Percentiles rank a stretch among this genome's conserved stretches.
Evolutionary conservation across 2,113 vertebrate species (phyloP).

Genomic region (Actenoides hombroni): DNA sequence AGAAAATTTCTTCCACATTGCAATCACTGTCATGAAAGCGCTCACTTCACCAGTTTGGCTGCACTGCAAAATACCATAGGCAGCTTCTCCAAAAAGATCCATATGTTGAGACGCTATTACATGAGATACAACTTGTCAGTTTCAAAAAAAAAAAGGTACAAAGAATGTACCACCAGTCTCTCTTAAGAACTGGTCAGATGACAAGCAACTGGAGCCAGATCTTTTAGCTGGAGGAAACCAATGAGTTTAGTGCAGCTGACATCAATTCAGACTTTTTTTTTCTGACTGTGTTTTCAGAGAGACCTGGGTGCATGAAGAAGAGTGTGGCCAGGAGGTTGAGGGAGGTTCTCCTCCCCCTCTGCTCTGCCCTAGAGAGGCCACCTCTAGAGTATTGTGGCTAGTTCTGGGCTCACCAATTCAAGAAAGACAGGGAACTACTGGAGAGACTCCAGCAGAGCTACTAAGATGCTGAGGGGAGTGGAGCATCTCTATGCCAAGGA

Average conservation of each 20-base stretch:
- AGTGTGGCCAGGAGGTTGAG: neutral
- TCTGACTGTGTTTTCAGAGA: neutral
- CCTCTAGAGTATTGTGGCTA: neutral
- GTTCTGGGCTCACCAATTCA: neutral
- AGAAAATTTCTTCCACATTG: constrained; percentile 59
- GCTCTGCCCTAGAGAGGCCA: neutral
- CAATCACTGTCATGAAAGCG: neutral
- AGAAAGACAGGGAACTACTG: neutral
- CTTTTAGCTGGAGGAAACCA: neutral
- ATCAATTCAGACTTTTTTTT: neutral
- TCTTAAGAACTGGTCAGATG: neutral
- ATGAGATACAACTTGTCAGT: neutral
- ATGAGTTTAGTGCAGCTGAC: neutral
- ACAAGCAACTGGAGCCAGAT: neutral
- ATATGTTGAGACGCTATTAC: neutral
- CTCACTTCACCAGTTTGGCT: constrained; percentile 3
- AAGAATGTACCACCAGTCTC: neutral
- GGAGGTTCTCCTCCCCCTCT: neutral
- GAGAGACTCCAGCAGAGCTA: neutral
- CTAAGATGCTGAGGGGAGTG: neutral
- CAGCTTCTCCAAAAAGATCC: constrained; percentile 21
- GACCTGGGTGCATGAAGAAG: neutral
- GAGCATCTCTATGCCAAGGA: too few relatives aligned
- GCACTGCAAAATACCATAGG: neutral
- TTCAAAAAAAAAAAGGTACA: neutral